These are phyloP conservation scores for Mungos mungo DNA, from an alignment of 2,113 vertebrate species.

Conservation along the genomic window DNA sequence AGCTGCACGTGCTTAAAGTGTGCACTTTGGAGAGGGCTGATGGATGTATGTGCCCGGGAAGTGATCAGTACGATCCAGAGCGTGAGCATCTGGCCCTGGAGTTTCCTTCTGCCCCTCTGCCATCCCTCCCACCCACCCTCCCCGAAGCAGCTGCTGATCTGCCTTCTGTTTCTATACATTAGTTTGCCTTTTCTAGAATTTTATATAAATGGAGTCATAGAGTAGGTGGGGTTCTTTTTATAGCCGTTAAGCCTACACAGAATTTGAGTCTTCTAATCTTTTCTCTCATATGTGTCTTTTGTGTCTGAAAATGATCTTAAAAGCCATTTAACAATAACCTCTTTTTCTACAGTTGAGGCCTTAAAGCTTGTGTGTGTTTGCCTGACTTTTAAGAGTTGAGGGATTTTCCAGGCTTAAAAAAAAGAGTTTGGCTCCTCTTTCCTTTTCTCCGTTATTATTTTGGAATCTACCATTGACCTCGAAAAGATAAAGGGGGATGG, in stretches of 20 bases:
- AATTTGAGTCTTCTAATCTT: constrained; percentile 11
- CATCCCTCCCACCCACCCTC: neutral
- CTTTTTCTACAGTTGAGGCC: neutral
- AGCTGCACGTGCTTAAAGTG: neutral
- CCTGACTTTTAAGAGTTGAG: neutral
- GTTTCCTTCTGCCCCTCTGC: neutral
- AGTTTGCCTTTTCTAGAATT: constrained; percentile 32
- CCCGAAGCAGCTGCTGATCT: neutral
- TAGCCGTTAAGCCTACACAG: constrained; percentile 46
- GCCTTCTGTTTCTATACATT: neutral
- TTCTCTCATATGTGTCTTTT: constrained; percentile 33
- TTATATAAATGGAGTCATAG: constrained; percentile 46
- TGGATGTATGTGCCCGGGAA: neutral
- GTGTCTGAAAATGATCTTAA: neutral
- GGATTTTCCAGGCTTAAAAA: constrained; percentile 13
- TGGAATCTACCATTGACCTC: neutral
- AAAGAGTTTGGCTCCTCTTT: neutral
- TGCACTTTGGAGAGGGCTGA: neutral
- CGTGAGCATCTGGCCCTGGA: neutral
- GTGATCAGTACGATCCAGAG: accelerated
- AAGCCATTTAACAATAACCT: neutral
- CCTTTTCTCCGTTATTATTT: neutral
- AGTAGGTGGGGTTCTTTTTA: constrained; percentile 56
- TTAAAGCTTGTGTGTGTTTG: neutral
- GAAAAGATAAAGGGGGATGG: neutral